Evolutionary conservation across 2,113 vertebrate species (phyloP).

Genomic region (chimpanzee (Pan troglodytes)): NHGRI_mPanTro3-v2.1_pri NC_072414.2:88551501-88552000

Average conservation of each 20-base stretch:
- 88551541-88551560: background rate
- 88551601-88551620: background rate
- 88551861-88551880: slow-evolving; percentile 83
- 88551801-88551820: slow-evolving; percentile 84
- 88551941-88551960: slow-evolving; percentile 68
- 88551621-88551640: slow-evolving; percentile 42
- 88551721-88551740: slow-evolving; percentile 55
- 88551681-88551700: background rate
- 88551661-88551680: slow-evolving; percentile 51
- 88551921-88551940: slow-evolving; percentile 81
- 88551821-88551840: slow-evolving; percentile 83
- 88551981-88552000: slow-evolving; percentile 26
- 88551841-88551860: slow-evolving; percentile 85
- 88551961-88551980: slow-evolving; percentile 78
- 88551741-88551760: slow-evolving; percentile 78
- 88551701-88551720: slow-evolving; percentile 35
- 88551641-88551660: background rate
- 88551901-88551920: slow-evolving; percentile 84
- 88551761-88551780: slow-evolving; percentile 81
- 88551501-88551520: slow-evolving; percentile 1
- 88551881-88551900: slow-evolving; percentile 83
- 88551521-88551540: background rate
- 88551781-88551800: slow-evolving; percentile 81
- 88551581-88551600: slow-evolving; percentile 48
- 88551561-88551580: slow-evolving; percentile 11